Evolutionary conservation across 2,797 vertebrate species (phyloP).

Genomic region (Scolopax bukidnonensis): DNA sequence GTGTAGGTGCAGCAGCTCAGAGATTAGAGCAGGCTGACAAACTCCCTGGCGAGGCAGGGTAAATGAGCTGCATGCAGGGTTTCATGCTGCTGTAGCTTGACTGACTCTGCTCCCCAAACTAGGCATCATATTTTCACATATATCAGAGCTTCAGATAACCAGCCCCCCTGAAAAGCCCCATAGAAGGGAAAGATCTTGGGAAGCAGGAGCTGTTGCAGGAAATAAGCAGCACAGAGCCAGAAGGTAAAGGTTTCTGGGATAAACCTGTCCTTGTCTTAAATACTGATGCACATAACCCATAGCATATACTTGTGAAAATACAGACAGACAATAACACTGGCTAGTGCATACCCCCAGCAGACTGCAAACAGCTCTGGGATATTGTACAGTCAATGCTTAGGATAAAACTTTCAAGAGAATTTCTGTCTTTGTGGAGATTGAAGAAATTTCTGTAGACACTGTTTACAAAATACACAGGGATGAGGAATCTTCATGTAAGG

Average conservation of each 20-base stretch:
- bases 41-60: not conserved
- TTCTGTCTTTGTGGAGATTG: not conserved
- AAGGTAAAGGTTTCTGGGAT: not conserved
- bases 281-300: not conserved
- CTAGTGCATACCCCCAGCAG: not conserved
- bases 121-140: not conserved
- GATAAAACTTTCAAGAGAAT: not conserved
- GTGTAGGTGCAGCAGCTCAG: not conserved
- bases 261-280: not conserved
- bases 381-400: not conserved
- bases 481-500: not conserved
- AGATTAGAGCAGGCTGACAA: not conserved
- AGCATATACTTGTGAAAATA: not conserved
- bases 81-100: not conserved
- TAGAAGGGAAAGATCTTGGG: not conserved
- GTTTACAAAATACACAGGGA: not conserved
- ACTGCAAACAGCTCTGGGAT: not conserved
- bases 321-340: rapidly evolving
- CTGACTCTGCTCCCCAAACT: not conserved
- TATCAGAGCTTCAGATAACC: not conserved
- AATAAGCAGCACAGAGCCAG: not conserved
- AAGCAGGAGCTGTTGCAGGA: not conserved
- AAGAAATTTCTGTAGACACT: not conserved
- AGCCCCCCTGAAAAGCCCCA: not conserved
- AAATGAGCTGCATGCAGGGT: not conserved